Evolutionary conservation across 2,888 invertebrate genomes (phyloP).

Genomic region (Chrysodeixis includens): DNA sequence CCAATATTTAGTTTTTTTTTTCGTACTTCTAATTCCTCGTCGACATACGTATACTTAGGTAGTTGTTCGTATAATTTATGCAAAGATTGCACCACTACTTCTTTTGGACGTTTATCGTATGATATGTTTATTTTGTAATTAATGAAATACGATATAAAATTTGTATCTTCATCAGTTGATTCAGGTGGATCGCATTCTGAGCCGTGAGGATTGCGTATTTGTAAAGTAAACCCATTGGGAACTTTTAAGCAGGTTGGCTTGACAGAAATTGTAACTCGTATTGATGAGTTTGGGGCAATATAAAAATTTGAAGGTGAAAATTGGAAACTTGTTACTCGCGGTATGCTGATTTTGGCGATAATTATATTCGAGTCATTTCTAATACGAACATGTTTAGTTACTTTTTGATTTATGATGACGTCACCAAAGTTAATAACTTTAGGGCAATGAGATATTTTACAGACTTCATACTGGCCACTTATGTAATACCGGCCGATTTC

Average conservation of each 20-base stretch:
- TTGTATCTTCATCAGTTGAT: constrained; percentile 51
- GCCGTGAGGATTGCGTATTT: constrained; percentile 74
- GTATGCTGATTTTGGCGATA: constrained; percentile 78
- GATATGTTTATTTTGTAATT: constrained; percentile 68
- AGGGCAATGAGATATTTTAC: constrained; percentile 83
- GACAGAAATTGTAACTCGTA: constrained; percentile 67
- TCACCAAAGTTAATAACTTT: constrained; percentile 81
- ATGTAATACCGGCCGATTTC: constrained; percentile 88
- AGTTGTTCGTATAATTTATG: constrained; percentile 75
- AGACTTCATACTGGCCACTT: constrained; percentile 88
- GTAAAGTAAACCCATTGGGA: constrained; percentile 67
- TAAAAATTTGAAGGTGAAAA: constrained; percentile 76
- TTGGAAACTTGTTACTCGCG: constrained; percentile 75
- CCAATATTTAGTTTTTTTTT: constrained; percentile 60
- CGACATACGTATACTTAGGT: constrained; percentile 72
- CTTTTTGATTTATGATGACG: constrained; percentile 74
- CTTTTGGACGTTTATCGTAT: constrained; percentile 61
- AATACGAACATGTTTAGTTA: constrained; percentile 77
- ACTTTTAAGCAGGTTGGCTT: constrained; percentile 75
- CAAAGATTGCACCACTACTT: constrained; percentile 71
- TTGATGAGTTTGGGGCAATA: constrained; percentile 77
- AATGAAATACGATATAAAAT: constrained; percentile 72
- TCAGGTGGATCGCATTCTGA: constrained; percentile 44
- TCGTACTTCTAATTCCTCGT: constrained; percentile 47
- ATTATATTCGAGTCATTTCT: constrained; percentile 80